Percentiles rank a stretch among this genome's conserved stretches.
These are phyloP conservation scores for Penelope pileata DNA, from an alignment of 2,113 vertebrate genomes.

Conservation along the genomic window DNA sequence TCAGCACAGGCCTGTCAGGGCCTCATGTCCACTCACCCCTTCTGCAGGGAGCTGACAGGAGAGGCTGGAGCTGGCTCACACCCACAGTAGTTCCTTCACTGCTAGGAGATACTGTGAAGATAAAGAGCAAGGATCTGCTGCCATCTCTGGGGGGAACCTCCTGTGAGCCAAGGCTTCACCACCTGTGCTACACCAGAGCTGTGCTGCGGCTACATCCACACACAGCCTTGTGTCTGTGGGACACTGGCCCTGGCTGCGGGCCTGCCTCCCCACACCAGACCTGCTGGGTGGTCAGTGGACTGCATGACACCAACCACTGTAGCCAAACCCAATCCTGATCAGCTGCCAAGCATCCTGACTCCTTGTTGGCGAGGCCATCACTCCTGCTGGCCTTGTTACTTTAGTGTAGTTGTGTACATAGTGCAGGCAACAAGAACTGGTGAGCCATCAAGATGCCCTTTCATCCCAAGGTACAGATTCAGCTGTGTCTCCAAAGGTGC, in stretches of 20 bases:
- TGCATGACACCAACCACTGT: too few species aligned
- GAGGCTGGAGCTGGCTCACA: neutral
- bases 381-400: neutral
- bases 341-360: neutral
- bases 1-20: neutral
- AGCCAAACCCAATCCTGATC: too few species aligned
- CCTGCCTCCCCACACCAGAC: neutral
- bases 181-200: neutral
- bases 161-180: neutral
- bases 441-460: neutral
- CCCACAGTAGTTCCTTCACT: neutral
- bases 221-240: neutral
- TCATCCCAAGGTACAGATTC: neutral
- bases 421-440: neutral
- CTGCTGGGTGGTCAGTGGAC: neutral
- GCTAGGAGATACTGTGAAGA: neutral
- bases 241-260: neutral
- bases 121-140: neutral
- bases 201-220: neutral
- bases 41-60: neutral
- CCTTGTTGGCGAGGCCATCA: accelerated
- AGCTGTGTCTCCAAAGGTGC: neutral
- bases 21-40: neutral
- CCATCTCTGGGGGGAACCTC: neutral
- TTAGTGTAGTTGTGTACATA: neutral